These are phyloP conservation scores for Hyalella azteca DNA, from an alignment of 2,888 invertebrate species.

Conservation along the genomic window DNA sequence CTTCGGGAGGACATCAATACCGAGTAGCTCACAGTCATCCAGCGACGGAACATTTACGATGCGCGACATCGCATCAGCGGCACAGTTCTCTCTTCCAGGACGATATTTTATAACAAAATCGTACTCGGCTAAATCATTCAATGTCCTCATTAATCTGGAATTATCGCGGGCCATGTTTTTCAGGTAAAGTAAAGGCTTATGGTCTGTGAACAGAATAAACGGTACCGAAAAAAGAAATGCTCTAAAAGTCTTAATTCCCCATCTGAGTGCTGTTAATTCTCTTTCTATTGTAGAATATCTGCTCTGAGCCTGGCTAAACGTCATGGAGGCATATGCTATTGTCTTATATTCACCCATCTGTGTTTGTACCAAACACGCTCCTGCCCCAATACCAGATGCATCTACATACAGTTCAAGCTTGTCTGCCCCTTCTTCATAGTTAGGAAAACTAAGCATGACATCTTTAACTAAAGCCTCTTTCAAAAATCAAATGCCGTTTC, in stretches of 20 bases:
- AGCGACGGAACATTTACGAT: too few species aligned
- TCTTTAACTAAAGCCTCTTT: background rate
- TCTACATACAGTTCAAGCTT: background rate
- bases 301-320: background rate
- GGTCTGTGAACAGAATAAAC: background rate
- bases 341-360: background rate
- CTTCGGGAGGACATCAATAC: background rate
- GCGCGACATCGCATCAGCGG: background rate
- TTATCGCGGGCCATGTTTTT: background rate
- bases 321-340: background rate
- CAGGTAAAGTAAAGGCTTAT: background rate
- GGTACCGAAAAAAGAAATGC: constrained; percentile 66
- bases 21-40: too few species aligned
- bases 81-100: background rate
- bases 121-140: background rate
- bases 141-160: background rate
- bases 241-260: constrained; percentile 83
- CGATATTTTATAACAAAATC: background rate
- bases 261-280: constrained; percentile 87
- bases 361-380: background rate
- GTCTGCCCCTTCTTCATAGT: background rate
- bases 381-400: background rate
- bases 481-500: background rate
- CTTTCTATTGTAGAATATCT: background rate
- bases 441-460: background rate